Evolutionary conservation across 2,113 vertebrate genomes (phyloP).

Genomic region (Ranitomeya imitator): DNA sequence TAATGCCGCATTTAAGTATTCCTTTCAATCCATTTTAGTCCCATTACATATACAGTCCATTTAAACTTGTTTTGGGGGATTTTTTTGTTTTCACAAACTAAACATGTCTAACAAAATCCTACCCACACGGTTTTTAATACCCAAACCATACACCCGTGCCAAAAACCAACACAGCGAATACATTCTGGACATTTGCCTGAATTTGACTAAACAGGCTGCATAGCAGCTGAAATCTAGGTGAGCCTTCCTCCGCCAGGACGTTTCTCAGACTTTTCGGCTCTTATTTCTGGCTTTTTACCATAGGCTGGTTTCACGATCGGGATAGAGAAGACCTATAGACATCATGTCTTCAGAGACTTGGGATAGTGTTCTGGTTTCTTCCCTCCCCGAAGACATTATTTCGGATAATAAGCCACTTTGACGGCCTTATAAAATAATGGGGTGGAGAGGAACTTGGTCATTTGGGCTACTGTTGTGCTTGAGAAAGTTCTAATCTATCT

Average conservation of each 20-base stretch:
- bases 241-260: slow-evolving; percentile 12
- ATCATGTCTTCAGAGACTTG: neutral
- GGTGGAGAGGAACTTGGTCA: neutral
- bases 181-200: slow-evolving; percentile 42
- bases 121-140: slow-evolving; percentile 21
- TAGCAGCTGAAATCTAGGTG: slow-evolving; percentile 7
- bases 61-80: neutral
- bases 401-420: neutral
- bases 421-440: neutral
- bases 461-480: neutral
- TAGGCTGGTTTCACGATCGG: slow-evolving; percentile 69
- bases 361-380: neutral
- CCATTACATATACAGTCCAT: neutral
- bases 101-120: slow-evolving; percentile 18
- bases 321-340: slow-evolving; percentile 63
- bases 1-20: neutral
- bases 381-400: neutral
- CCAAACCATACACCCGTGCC: slow-evolving; percentile 6
- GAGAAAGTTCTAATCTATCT: neutral
- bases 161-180: slow-evolving; percentile 16
- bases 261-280: slow-evolving; percentile 58
- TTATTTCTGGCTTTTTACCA: slow-evolving; percentile 63
- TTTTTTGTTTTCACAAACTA: neutral
- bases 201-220: slow-evolving; percentile 31
- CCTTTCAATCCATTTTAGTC: neutral